Base-by-base conservation (phyloP, 2,797 vertebrate species). In the Vespertilio murinus region DNA sequence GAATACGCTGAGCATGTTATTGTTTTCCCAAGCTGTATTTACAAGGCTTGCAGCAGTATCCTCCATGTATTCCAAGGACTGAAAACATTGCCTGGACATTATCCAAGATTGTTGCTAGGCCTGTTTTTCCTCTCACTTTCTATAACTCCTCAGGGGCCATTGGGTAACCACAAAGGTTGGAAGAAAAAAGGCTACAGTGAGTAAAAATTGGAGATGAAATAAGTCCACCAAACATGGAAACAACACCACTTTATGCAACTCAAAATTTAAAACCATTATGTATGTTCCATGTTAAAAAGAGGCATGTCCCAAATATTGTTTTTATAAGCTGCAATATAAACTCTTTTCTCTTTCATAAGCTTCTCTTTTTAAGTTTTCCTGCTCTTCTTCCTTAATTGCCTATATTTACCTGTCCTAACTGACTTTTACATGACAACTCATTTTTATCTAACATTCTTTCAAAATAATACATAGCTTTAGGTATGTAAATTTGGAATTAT, bases 51-150 rank as follows among this genome's bases (percentile, higher is more conserved):
- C 1, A 65, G 67, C n/a, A 65, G 38, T 25, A 22, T 90, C 88
- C 38, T 92, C 42, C 25, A 20, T 35, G 45, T 87, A 77, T 71
- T 88, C 42, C 38, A 83, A 87, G 47, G 28, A 83, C 65, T 95
- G 77, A 94, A 91, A 94, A 52, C 82, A 90, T 56, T 82, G 94
- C 84, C 92, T 96, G 97, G 94, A 80, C 16, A 28, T 17, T 23
- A 77, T 80, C 94, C 96, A 96, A 92, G 59, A 61, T 54, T n/a
- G 73, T 14, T 64, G 67, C 54, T 30, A 75, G 61, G 81, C 33
- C 86, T 95, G 91, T 95, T 96, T 97, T 93, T 88, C 90, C 79
- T 92, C 92, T 94, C 71, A 74, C 93, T 95, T 94, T 96, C 94
- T 78, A 14, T 25, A 94, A 38, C 18, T 77, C 95, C 90, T 93